Percentiles rank a stretch among this genome's conserved stretches.
Evolutionary conservation across 2,888 invertebrate species (phyloP).

Genomic region (Acleris emargana): DNA sequence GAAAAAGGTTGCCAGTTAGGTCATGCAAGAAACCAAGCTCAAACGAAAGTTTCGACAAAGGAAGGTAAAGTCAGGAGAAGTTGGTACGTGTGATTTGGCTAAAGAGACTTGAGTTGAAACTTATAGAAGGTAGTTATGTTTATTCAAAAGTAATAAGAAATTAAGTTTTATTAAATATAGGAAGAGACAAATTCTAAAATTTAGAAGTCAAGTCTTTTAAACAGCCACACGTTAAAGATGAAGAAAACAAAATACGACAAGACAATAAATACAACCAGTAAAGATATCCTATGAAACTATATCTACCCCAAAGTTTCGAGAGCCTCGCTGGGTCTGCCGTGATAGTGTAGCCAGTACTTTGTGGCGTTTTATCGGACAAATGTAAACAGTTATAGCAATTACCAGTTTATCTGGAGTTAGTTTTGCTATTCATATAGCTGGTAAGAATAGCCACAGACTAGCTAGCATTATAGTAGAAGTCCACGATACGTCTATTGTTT

Average conservation of each 20-base stretch:
- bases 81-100: constrained; percentile 12
- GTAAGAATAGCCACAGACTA: constrained; percentile 62
- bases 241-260: neutral
- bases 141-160: neutral
- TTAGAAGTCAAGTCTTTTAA: constrained; percentile 14
- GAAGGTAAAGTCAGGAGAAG: neutral
- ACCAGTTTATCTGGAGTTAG: constrained; percentile 83
- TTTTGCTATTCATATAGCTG: constrained; percentile 76
- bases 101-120: constrained; percentile 6
- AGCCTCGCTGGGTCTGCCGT: constrained; percentile 75
- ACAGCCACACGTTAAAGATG: constrained; percentile 9
- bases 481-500: constrained; percentile 60
- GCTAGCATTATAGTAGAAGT: constrained; percentile 66
- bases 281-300: constrained; percentile 33
- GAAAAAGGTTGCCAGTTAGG: constrained; percentile 1
- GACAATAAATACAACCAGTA: constrained; percentile 20
- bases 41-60: constrained; percentile 4
- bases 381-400: constrained; percentile 72
- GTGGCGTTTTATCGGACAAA: constrained; percentile 84
- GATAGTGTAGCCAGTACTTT: constrained; percentile 75
- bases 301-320: constrained; percentile 44
- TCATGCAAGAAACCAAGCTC: constrained; percentile 11
- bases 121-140: neutral
- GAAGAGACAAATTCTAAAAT: neutral
- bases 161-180: neutral